Evolutionary conservation across 2,113 vertebrate genomes (phyloP).

Genomic region (Phycodurus eques): DNA sequence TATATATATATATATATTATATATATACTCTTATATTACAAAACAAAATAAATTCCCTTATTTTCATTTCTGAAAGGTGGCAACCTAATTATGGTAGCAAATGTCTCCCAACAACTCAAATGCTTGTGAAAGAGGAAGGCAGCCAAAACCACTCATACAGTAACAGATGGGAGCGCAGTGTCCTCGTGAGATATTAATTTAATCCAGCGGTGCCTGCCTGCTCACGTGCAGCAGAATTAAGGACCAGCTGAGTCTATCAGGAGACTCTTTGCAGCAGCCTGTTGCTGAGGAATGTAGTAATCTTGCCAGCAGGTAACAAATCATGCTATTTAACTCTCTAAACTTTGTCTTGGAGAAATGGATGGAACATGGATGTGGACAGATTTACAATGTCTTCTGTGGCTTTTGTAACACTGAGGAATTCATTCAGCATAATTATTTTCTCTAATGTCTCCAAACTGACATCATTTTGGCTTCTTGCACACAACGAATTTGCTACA

Average conservation of each 20-base stretch:
- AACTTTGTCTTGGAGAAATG: neutral
- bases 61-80: too few species aligned
- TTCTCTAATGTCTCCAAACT: neutral
- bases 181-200: neutral
- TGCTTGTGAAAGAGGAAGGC: neutral
- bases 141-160: neutral
- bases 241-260: neutral
- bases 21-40: too few species aligned
- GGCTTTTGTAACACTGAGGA: neutral
- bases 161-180: neutral
- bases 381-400: neutral
- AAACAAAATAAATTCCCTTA: too few species aligned
- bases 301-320: slow-evolving; percentile 1
- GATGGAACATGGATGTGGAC: neutral
- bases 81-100: neutral
- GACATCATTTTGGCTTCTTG: neutral
- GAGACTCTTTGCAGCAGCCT: neutral
- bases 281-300: neutral
- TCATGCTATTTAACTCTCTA: neutral
- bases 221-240: slow-evolving; percentile 3
- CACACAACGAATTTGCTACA: neutral
- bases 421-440: neutral
- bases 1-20: too few species aligned
- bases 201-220: neutral
- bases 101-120: neutral